Base-by-base conservation (phyloP, 2,113 vertebrate species). In the Vidua macroura region DNA sequence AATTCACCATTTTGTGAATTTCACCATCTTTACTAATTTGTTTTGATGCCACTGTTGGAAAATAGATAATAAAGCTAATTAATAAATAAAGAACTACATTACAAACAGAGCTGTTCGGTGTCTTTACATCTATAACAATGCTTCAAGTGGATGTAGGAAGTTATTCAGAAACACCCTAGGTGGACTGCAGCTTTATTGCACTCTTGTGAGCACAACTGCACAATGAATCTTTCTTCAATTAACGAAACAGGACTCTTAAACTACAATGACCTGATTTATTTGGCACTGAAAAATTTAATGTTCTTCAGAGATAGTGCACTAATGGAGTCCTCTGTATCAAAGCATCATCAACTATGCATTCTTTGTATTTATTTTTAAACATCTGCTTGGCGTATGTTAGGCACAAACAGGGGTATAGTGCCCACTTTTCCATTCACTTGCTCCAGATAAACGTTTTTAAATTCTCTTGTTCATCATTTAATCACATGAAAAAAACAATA, bases 141-240 rank as follows among this genome's bases (percentile, higher is more conserved):
- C 1, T 79, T 92, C 46, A 85, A 53, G 25, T 3, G 5, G 5
- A 44, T 22, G 20, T 4, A 37, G n/a, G 55, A 78, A 60, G 25
- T 56, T 78, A 74, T 20, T 81, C 27, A 77, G 56, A 75, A 78
- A 68, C 6, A 52, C 6, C 11, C 3, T n/a, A 39, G 33, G n/a
- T 88, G 63, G 68, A 92, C 63, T 48, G 55, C 33, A 84, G n/a
- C 31, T 66, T 94, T 87, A 79, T 76, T 73, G n/a, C 28, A 41
- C 41, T 72, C 31, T 30, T 93, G 20, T 79, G 56, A 75, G 19
- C 41, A 66, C 4, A 86, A 84, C 14, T 82, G 14, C n/a, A 7
- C 66, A 64, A 84, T 92, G 31, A 91, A 91, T 84, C 88, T 90
- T 93, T 85, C 59, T 92, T 84, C 86, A 91, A 58, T 93, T 91